Base-by-base conservation (phyloP, 2,888 invertebrate genomes). In the Parnassius glacialis region DNA sequence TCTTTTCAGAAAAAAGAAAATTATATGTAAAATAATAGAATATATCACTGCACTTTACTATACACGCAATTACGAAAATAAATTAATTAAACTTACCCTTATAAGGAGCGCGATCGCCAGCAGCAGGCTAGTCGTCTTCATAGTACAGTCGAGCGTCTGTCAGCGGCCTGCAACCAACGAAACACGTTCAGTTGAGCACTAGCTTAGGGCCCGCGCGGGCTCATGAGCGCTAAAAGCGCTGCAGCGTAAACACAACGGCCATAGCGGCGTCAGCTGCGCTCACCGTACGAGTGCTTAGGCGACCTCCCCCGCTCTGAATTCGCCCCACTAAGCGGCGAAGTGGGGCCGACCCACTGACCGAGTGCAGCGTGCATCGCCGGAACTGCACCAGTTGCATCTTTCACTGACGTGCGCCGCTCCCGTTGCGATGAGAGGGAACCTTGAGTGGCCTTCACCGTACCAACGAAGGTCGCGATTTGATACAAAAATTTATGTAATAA, bases 51-150 rank as follows among this genome's bases (percentile, higher is more conserved):
- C 7, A 34, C 34, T 34, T 34, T 7, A 7, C 5, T 7, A 7
- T 34, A 34, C 34, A 7, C 34, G 7, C 7, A 34, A 34, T 34
- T 34, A 34, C 34, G 34, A 34, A 34, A 34, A 34, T 34, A 34
- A 34, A 34, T 34, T 7, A 34, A 20, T 20, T 52, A 10, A 25
- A 78, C 89, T 75, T 65, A 92, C 92, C 90, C 87, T 81, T 78
- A 92, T 71, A 57, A 90, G 88, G 82, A 92, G 85, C 85, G 84
- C 90, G 72, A 91, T 73, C 74, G 85, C 82, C 80, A 89, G 80
- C 81, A 92, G 75, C 71, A 92, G 72, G 75, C 89, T 89, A 80
- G 85, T 90, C 85, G 90, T 87, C 89, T 84, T 92, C 92, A 92
- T 92, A 78, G 80, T 90, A 80, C 84, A 82, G 81, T 84, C 81